Evolutionary conservation across 1,140 invertebrate species (phyloP).

Genomic region (Stegodyphus dumicola): DNA sequence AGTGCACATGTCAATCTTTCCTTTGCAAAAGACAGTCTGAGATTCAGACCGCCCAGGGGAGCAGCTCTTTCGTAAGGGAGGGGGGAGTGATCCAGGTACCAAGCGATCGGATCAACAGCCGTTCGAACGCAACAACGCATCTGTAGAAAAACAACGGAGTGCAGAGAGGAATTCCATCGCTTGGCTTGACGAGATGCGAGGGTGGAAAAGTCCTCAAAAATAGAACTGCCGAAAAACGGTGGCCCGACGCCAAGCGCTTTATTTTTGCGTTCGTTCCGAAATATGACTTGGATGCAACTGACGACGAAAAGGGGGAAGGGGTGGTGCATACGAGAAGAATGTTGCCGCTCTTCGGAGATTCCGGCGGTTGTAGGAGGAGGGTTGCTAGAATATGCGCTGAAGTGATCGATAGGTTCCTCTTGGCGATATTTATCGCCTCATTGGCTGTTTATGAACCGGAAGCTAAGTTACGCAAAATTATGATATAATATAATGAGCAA

Average conservation of each 20-base stretch:
- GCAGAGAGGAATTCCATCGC: background rate
- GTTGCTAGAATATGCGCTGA: background rate
- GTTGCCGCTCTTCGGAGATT: slow-evolving; percentile 44
- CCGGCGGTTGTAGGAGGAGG: background rate
- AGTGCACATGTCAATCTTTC: too few species aligned
- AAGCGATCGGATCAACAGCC: slow-evolving; percentile 27
- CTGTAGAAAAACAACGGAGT: slow-evolving; percentile 8
- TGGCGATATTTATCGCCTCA: too few species aligned
- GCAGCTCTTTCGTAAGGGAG: too few species aligned
- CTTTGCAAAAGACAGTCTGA: too few species aligned
- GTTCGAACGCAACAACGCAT: background rate
- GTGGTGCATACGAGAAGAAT: slow-evolving; percentile 13
- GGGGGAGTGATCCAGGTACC: too few species aligned
- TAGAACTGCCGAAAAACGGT: slow-evolving; percentile 37
- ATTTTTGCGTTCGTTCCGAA: slow-evolving; percentile 14
- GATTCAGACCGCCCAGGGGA: too few species aligned
- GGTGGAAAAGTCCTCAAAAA: slow-evolving; percentile 9
- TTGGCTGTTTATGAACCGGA: too few species aligned
- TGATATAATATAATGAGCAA: too few species aligned
- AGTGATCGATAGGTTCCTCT: too few species aligned
- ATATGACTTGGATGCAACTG: slow-evolving; percentile 4
- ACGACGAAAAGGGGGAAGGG: background rate
- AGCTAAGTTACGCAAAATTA: too few species aligned
- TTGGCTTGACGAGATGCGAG: background rate
- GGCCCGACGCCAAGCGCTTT: slow-evolving; percentile 43